phyloP scores from a whole-genome alignment of 53 echinoderm and acorn worm species.

The Luidia sarsii region DNA sequence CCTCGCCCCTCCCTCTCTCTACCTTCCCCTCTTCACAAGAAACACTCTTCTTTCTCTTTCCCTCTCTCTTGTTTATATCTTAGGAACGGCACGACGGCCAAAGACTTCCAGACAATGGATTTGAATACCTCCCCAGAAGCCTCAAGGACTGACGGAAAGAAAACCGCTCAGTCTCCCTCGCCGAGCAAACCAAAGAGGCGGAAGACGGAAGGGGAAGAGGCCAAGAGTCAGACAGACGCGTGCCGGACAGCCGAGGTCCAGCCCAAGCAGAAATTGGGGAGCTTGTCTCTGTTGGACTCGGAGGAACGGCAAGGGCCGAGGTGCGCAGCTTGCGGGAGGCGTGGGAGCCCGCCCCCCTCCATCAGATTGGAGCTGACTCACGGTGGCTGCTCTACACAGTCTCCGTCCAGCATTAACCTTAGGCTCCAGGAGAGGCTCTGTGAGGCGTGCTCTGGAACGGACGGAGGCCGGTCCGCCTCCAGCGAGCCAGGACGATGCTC shows the following conservation, averaged over 20 bases:
- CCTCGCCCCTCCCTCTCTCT: too few relatives aligned
- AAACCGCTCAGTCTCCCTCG: background rate
- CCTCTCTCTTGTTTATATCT: too few relatives aligned
- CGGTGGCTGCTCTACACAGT: background rate
- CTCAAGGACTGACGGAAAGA: too few relatives aligned
- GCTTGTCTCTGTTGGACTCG: background rate
- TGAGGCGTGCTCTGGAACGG: background rate
- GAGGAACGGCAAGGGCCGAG: background rate
- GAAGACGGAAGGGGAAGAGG: background rate
- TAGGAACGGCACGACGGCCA: too few relatives aligned
- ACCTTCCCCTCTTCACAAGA: too few relatives aligned
- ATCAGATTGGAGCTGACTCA: slow-evolving; percentile 3
- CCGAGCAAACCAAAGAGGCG: slow-evolving; percentile 19
- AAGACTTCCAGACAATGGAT: too few relatives aligned
- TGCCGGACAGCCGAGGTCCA: background rate
- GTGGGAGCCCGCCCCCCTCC: background rate
- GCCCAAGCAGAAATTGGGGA: slow-evolving; percentile 2
- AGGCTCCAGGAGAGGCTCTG: background rate
- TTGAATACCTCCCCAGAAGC: too few relatives aligned
- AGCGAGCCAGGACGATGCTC: background rate
- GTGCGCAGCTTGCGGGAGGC: background rate
- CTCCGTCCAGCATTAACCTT: background rate
- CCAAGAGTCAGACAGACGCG: background rate
- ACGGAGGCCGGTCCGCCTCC: background rate
- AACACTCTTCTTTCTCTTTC: too few relatives aligned